phyloP scores from a whole-genome alignment of 2,888 invertebrate species.

The Syrphus vitripennis region DNA sequence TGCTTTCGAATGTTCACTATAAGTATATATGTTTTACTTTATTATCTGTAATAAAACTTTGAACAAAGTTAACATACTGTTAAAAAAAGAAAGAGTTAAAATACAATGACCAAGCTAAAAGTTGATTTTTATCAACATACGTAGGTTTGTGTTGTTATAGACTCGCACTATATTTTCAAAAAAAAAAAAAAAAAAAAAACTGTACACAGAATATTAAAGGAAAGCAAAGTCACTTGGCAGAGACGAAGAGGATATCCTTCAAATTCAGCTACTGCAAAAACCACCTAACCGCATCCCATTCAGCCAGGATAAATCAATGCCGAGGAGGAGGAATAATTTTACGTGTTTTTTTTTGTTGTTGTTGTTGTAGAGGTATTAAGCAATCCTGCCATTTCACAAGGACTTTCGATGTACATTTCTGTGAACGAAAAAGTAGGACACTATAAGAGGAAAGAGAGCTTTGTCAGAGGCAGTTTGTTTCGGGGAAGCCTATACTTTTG shows the following conservation, averaged over 20 bases:
- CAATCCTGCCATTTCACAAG: neutral
- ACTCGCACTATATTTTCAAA: neutral
- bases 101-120: constrained; percentile 6
- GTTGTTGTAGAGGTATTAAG: no score
- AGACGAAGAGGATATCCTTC: neutral
- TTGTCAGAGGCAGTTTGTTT: neutral
- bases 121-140: neutral
- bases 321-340: neutral
- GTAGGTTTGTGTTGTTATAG: neutral
- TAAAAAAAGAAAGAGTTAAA: neutral
- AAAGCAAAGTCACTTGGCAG: neutral
- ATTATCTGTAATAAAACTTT: neutral
- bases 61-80: neutral
- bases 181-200: no score
- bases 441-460: neutral
- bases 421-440: neutral
- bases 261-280: neutral
- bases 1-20: neutral
- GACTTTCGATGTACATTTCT: neutral
- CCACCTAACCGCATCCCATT: neutral
- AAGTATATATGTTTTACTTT: neutral
- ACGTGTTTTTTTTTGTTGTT: neutral
- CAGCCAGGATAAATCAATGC: neutral
- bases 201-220: neutral
- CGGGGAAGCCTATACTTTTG: neutral